Percentiles rank a stretch among this genome's conserved stretches.
Evolutionary conservation across 1,140 invertebrate genomes (phyloP).

Genomic region (Calycopis cecrops): DNA sequence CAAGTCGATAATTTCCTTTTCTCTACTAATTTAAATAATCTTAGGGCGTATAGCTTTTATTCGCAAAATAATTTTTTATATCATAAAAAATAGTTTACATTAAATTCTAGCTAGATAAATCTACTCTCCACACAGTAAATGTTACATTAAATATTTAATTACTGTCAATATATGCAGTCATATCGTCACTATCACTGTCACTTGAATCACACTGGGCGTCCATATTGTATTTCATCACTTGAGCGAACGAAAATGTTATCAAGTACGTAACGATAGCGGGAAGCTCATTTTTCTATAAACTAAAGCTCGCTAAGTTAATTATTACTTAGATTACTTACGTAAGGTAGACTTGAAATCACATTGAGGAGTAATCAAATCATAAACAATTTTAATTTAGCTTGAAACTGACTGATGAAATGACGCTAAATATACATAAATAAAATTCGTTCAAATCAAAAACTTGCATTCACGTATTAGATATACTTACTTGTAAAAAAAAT

Average conservation of each 20-base stretch:
- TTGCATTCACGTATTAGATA: too few relatives aligned
- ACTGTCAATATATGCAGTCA: conserved; percentile 33
- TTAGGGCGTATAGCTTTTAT: conserved; percentile 9
- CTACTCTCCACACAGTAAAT: conserved; percentile 45
- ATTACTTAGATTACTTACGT: too few relatives aligned
- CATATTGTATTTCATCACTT: conserved; percentile 1
- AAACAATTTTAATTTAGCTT: too few relatives aligned
- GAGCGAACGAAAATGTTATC: conserved; percentile 45
- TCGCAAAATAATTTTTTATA: conserved; percentile 16
- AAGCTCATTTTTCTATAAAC: conserved; percentile 42
- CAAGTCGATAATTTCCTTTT: too few relatives aligned
- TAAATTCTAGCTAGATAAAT: conserved; percentile 40
- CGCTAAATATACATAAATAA: too few relatives aligned
- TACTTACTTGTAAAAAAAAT: too few relatives aligned
- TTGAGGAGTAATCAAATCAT: too few relatives aligned
- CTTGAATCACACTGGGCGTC: conserved; percentile 9
- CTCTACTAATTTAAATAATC: conserved; percentile 5
- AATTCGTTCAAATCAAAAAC: too few relatives aligned
- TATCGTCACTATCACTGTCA: conserved; percentile 26
- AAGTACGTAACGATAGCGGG: conserved; percentile 37
- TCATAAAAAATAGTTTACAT: conserved; percentile 38
- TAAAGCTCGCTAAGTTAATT: conserved; percentile 17
- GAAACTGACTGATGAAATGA: too few relatives aligned
- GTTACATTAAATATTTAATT: conserved; percentile 35
- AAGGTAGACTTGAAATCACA: too few relatives aligned